Evolutionary conservation across 2,113 vertebrate genomes (phyloP).

Genomic region (Chlorodrepanis virens): DNA sequence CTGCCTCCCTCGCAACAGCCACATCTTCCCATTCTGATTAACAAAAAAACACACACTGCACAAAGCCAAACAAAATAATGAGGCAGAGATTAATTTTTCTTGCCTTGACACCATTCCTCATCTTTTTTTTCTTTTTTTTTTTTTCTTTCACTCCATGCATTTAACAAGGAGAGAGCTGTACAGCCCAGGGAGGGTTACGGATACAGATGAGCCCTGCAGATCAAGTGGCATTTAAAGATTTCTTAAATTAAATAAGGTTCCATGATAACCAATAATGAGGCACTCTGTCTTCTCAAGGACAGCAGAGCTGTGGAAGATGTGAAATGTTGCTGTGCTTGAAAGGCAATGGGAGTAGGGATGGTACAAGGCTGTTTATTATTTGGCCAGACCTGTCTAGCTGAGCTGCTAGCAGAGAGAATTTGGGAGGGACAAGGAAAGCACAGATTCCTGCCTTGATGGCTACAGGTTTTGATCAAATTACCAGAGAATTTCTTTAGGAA

Average conservation of each 20-base stretch:
- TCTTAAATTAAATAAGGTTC: constrained; percentile 39
- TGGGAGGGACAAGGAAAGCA: not conserved
- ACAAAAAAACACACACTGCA: not conserved
- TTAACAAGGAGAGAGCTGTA: not conserved
- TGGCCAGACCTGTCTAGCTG: not conserved
- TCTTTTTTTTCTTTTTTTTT: not conserved
- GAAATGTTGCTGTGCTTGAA: not conserved
- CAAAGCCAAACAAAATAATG: not conserved
- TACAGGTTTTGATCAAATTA: not conserved
- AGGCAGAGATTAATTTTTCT: not conserved
- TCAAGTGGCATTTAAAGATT: constrained; percentile 34
- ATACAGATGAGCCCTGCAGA: not conserved
- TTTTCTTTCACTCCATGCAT: not conserved
- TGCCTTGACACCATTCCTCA: not conserved
- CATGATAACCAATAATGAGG: constrained; percentile 35
- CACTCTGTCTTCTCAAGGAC: constrained; percentile 3
- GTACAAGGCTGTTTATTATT: not conserved
- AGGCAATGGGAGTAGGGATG: not conserved
- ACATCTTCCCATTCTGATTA: not conserved
- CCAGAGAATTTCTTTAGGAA: not conserved
- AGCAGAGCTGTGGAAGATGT: not conserved
- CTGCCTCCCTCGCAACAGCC: not conserved
- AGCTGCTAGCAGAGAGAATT: not conserved
- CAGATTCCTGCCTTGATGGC: not conserved
- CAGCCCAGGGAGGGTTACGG: not conserved